Conservation (phyloP, 1,140 invertebrate species). For the Spodoptera frugiperda region DNA sequence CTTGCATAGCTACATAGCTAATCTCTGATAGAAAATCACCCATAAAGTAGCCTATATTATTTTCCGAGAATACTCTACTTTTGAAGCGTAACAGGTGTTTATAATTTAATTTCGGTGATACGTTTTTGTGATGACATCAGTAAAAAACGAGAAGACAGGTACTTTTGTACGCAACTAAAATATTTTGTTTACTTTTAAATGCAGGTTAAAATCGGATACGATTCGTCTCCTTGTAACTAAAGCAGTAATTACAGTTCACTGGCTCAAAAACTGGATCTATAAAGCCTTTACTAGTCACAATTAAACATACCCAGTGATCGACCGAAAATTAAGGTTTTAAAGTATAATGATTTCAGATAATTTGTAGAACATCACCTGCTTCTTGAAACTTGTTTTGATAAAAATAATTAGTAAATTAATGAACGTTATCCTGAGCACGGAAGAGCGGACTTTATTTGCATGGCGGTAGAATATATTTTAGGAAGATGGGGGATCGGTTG, state of each 20-base stretch:
- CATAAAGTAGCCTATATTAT: too few relatives aligned
- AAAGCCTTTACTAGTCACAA: not conserved
- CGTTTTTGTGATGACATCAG: too few relatives aligned
- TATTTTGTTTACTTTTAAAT: not conserved
- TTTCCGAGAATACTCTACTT: too few relatives aligned
- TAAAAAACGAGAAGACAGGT: too few relatives aligned
- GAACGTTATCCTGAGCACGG: not conserved
- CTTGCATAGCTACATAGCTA: too few relatives aligned
- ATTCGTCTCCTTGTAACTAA: too few relatives aligned
- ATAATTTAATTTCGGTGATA: too few relatives aligned
- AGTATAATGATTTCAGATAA: slow-evolving; percentile 16
- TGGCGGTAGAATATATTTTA: slow-evolving; percentile 8
- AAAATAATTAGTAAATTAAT: slow-evolving; percentile 47
- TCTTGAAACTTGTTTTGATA: slow-evolving; percentile 39
- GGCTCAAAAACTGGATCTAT: slow-evolving; percentile 9
- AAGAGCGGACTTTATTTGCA: not conserved
- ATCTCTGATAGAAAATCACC: too few relatives aligned
- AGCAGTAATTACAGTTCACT: not conserved
- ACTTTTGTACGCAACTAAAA: not conserved
- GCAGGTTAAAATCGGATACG: not conserved
- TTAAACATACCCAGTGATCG: slow-evolving; percentile 2
- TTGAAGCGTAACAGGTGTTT: too few relatives aligned
- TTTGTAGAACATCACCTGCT: slow-evolving; percentile 33
- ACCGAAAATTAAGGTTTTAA: slow-evolving; percentile 32
- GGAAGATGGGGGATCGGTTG: not conserved